Percentiles rank a stretch among this genome's conserved stretches.
Conservation (phyloP, 2,797 vertebrate genomes). For the Hephaestus fuliginosus region DNA sequence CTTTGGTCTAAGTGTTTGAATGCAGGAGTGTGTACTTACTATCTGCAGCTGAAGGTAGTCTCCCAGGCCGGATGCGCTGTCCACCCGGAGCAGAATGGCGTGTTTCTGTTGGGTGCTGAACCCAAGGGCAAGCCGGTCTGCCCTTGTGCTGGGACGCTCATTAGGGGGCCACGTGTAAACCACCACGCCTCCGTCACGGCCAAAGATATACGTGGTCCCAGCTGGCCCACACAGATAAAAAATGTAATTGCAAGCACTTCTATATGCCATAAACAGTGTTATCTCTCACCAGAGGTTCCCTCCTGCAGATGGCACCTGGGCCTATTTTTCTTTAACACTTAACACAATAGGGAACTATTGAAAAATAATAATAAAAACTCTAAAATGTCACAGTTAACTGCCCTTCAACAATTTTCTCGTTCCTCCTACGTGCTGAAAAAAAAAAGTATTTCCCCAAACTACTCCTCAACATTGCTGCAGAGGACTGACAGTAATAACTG, state of each 20-base stretch:
- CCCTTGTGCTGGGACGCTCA: constrained; percentile 97
- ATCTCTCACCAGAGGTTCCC: constrained; percentile 23
- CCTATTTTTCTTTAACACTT: constrained; percentile 34
- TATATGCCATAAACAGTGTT: constrained; percentile 15
- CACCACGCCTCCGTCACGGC: constrained; percentile 96
- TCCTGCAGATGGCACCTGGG: neutral
- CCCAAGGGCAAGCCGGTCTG: constrained; percentile 97
- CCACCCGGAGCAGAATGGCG: constrained; percentile 95
- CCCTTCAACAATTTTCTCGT: constrained; percentile 9
- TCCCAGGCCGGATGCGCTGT: constrained; percentile 97
- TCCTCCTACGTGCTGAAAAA: constrained; percentile 36
- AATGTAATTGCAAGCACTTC: constrained; percentile 14
- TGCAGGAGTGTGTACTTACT: constrained; percentile 86
- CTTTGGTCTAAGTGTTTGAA: neutral
- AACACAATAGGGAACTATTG: constrained; percentile 26
- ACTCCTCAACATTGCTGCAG: constrained; percentile 49
- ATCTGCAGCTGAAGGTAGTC: constrained; percentile 99
- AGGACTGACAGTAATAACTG: constrained; percentile 45
- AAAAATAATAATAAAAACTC: constrained; percentile 35
- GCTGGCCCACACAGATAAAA: constrained; percentile 82
- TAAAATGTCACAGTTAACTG: constrained; percentile 59
- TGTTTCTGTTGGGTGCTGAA: constrained; percentile 99
- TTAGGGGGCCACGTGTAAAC: constrained; percentile 99
- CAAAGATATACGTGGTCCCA: constrained; percentile 99
- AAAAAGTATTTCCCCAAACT: constrained; percentile 41